Percentiles rank a stretch among this genome's conserved stretches.
Evolutionary conservation across 2,113 vertebrate genomes (phyloP).

Genomic region (Mesembrinibis cayennensis): DNA sequence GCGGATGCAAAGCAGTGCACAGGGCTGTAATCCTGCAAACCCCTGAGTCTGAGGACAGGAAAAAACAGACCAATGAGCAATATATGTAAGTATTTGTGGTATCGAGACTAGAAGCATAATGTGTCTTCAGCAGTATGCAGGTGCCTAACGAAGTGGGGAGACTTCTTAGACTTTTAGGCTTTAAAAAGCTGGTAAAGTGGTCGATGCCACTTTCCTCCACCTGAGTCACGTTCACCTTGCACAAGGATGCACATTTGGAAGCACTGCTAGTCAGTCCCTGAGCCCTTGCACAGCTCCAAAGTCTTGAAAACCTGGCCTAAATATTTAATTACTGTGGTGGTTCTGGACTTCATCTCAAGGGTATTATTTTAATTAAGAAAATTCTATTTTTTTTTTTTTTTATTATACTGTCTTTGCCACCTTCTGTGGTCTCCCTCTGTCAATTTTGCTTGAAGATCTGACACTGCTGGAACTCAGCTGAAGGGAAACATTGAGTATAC

Average conservation of each 20-base stretch:
- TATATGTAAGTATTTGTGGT: background rate
- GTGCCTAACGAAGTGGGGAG: background rate
- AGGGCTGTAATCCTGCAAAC: background rate
- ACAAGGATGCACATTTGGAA: accelerated
- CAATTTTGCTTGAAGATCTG: background rate
- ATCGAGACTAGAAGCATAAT: background rate
- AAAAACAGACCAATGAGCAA: accelerated
- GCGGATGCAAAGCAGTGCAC: background rate
- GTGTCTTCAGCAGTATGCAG: background rate
- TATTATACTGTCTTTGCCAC: background rate
- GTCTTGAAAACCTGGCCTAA: background rate
- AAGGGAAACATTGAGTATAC: background rate
- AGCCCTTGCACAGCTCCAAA: background rate
- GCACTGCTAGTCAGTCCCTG: accelerated
- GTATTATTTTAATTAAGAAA: background rate
- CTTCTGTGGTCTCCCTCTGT: accelerated
- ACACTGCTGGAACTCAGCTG: background rate
- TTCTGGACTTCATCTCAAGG: background rate
- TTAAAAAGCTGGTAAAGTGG: background rate
- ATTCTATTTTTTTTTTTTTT: background rate
- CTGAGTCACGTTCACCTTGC: background rate
- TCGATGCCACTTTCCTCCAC: background rate
- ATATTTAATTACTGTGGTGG: accelerated
- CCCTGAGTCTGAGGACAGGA: background rate
- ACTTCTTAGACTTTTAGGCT: too few relatives aligned